Percentiles rank a stretch among this genome's conserved stretches.
Evolutionary conservation across 2,113 vertebrate species (phyloP).

Genomic region (Synchiropus splendidus): DNA sequence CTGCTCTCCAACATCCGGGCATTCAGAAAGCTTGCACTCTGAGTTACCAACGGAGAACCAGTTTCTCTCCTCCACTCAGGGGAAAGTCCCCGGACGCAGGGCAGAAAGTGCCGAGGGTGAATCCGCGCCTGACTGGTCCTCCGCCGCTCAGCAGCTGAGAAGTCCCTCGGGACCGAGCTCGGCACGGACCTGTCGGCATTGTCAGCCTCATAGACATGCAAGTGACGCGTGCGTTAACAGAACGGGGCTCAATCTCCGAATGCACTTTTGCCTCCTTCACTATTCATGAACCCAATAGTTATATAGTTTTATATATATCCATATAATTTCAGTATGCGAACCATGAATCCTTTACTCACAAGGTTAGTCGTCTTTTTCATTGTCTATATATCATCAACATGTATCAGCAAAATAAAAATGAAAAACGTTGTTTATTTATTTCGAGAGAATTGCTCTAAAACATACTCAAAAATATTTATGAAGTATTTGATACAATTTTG

Average conservation of each 20-base stretch:
- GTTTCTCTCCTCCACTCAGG: neutral
- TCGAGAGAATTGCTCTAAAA: too few species aligned
- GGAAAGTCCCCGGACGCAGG: conserved; percentile 6
- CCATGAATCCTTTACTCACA: too few species aligned
- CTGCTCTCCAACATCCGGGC: fast-evolving
- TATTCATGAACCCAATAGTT: too few species aligned
- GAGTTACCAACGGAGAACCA: neutral
- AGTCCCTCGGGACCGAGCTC: neutral
- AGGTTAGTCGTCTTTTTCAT: too few species aligned
- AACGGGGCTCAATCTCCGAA: conserved; percentile 8
- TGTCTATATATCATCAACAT: too few species aligned
- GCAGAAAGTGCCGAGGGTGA: conserved; percentile 3
- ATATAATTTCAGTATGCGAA: too few species aligned
- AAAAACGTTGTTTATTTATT: too few species aligned
- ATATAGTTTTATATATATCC: too few species aligned
- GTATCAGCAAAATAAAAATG: too few species aligned
- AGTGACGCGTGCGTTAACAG: neutral
- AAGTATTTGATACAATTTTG: too few species aligned
- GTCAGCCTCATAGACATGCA: neutral
- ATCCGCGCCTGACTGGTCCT: neutral
- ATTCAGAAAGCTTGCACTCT: conserved; percentile 6
- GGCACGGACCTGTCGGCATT: neutral
- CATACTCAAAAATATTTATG: too few species aligned
- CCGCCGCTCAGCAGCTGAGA: neutral
- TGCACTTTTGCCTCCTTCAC: neutral